Conservation (phyloP, 2,888 invertebrate genomes). For the Balanococcus diminutus region DNA sequence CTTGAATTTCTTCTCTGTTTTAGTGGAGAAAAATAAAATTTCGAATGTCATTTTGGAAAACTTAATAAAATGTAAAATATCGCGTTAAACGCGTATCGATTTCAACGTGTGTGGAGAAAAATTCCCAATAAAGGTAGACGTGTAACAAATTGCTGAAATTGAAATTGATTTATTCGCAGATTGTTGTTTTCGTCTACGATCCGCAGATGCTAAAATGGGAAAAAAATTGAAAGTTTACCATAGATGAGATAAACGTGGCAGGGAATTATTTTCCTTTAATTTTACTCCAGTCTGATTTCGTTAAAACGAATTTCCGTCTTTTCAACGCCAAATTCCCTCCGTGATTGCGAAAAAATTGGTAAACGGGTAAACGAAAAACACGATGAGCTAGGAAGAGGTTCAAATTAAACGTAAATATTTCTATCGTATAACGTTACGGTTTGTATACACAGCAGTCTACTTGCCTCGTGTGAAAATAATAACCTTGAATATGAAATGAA, state of each 20-base stretch:
- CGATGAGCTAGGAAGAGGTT: not conserved
- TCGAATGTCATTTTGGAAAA: not conserved
- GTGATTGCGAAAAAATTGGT: slow-evolving; percentile 13
- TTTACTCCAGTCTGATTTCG: slow-evolving; percentile 1
- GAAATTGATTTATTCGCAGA: not conserved
- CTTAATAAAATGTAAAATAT: slow-evolving; percentile 28
- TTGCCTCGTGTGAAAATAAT: slow-evolving; percentile 12
- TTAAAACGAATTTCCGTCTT: slow-evolving; percentile 9
- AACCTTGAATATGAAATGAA: not conserved
- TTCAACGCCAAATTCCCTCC: not conserved
- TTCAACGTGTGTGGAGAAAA: not conserved
- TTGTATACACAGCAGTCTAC: not conserved
- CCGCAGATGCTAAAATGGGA: not conserved
- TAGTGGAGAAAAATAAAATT: not conserved
- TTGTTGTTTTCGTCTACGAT: not conserved
- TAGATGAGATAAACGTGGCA: not conserved
- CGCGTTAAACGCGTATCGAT: not conserved
- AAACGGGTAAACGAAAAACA: slow-evolving; percentile 2
- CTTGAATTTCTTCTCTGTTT: not conserved
- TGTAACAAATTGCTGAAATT: not conserved
- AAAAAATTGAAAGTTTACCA: not conserved
- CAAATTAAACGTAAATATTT: slow-evolving; percentile 32
- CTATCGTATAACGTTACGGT: slow-evolving; percentile 4
- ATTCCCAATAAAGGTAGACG: no score
- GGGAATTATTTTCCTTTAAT: slow-evolving; percentile 35